A percentile compares a stretch with the other conserved stretches of the same genome.
phyloP scores from a whole-genome alignment of 2,888 invertebrate genomes.

The Perizoma flavofasciatum region DNA sequence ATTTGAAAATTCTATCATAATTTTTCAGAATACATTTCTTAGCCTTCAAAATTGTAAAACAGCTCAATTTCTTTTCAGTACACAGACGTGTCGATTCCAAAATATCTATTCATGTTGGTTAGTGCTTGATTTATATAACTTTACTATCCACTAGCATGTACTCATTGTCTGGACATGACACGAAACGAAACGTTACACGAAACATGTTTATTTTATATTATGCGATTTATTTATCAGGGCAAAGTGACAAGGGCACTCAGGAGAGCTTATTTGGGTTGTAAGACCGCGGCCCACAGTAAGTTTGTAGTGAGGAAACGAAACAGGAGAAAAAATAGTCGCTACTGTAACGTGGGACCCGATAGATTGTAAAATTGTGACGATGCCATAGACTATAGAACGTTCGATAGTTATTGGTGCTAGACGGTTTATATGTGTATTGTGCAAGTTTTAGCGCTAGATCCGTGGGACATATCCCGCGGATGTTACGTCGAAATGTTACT shows the following conservation, averaged over 20 bases:
- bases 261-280: constrained; percentile 83
- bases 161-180: constrained; percentile 1
- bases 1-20: constrained; percentile 6
- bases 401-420: constrained; percentile 40
- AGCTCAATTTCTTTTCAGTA: constrained; percentile 33
- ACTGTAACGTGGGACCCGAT: constrained; percentile 36
- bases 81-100: constrained; percentile 22
- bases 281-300: constrained; percentile 83
- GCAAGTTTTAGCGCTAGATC: constrained; percentile 35
- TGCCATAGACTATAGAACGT: constrained; percentile 43
- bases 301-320: constrained; percentile 58
- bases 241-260: constrained; percentile 81
- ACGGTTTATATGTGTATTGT: constrained; percentile 25
- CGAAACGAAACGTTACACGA: too few species aligned
- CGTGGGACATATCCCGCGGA: constrained; percentile 16
- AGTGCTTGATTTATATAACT: constrained; percentile 20
- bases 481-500: constrained; percentile 14
- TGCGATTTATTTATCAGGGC: constrained; percentile 69
- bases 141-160: constrained; percentile 14
- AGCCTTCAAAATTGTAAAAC: constrained; percentile 20
- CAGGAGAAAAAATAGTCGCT: constrained; percentile 45
- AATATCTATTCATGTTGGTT: constrained; percentile 20
- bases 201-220: constrained; percentile 6
- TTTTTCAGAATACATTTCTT: constrained; percentile 2
- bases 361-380: constrained; percentile 25